Evolutionary conservation across 2,888 invertebrate genomes (phyloP).

Genomic region (Yponomeuta plumbellus): DNA sequence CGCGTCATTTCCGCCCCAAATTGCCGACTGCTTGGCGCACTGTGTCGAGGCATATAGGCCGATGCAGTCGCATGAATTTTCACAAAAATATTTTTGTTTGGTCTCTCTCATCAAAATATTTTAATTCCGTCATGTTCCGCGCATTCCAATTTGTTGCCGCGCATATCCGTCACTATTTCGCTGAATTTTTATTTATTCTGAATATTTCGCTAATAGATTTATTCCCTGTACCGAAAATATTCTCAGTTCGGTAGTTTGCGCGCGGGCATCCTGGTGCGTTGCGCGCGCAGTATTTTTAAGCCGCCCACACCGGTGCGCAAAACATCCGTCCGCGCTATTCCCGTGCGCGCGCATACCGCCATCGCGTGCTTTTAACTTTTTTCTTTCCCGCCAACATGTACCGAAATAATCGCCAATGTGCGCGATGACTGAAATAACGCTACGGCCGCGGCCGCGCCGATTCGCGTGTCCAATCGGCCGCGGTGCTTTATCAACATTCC

Average conservation of each 20-base stretch:
- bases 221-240: neutral
- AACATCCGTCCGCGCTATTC: slow-evolving; percentile 64
- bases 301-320: slow-evolving; percentile 50
- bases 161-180: neutral
- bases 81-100: neutral
- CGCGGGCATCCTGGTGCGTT: slow-evolving; percentile 11
- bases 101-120: neutral
- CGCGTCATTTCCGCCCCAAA: neutral
- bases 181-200: no score
- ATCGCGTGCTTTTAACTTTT: slow-evolving; percentile 34
- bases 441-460: slow-evolving; percentile 10
- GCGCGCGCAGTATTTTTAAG: slow-evolving; percentile 19
- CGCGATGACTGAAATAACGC: slow-evolving; percentile 29
- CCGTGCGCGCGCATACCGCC: slow-evolving; percentile 57
- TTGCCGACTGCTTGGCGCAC: neutral
- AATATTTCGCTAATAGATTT: slow-evolving; percentile 3
- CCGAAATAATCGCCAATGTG: slow-evolving; percentile 46
- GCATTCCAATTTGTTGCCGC: neutral
- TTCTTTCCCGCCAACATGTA: slow-evolving; percentile 52
- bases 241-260: neutral
- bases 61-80: neutral
- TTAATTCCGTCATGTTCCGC: neutral
- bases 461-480: neutral
- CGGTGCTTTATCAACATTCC: neutral
- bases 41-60: neutral